Conservation (phyloP, 1,140 invertebrate species). For the Plutomurus gul region DNA sequence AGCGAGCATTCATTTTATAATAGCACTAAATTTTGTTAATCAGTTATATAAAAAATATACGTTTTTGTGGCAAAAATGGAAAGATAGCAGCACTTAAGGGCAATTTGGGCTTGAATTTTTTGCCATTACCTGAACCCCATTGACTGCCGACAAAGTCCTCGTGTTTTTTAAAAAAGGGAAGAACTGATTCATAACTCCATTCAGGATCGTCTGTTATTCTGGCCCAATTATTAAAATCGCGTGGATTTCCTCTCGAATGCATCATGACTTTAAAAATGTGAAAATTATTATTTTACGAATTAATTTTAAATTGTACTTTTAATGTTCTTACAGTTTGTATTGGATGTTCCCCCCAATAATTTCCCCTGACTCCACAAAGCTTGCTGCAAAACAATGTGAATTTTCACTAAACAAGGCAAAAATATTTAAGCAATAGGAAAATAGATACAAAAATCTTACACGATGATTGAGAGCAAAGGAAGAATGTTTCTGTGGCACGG, state of each 20-base stretch:
- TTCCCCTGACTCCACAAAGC: slow-evolving; percentile 11
- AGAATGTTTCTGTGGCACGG: slow-evolving; percentile 20
- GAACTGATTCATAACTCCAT: slow-evolving; percentile 64
- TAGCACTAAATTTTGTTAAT: too few species aligned
- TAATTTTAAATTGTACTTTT: background rate
- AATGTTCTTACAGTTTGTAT: slow-evolving; percentile 33
- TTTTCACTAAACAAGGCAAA: too few species aligned
- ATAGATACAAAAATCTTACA: background rate
- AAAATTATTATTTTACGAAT: background rate
- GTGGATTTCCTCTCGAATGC: slow-evolving; percentile 62
- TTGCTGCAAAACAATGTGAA: background rate
- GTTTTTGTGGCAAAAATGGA: too few species aligned
- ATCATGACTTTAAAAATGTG: background rate
- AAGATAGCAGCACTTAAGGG: too few species aligned
- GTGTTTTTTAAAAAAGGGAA: slow-evolving; percentile 86
- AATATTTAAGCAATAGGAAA: background rate
- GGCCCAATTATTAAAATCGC: slow-evolving; percentile 69
- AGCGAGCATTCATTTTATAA: too few species aligned
- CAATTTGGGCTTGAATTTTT: background rate
- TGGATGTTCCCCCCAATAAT: slow-evolving; percentile 30
- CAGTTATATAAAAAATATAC: too few species aligned
- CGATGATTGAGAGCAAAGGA: slow-evolving; percentile 28
- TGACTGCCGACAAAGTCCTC: slow-evolving; percentile 64
- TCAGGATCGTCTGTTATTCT: slow-evolving; percentile 58
- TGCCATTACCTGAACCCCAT: background rate